Base-by-base conservation (phyloP, 2,797 vertebrate species). In the Ciconia nigra region DNA sequence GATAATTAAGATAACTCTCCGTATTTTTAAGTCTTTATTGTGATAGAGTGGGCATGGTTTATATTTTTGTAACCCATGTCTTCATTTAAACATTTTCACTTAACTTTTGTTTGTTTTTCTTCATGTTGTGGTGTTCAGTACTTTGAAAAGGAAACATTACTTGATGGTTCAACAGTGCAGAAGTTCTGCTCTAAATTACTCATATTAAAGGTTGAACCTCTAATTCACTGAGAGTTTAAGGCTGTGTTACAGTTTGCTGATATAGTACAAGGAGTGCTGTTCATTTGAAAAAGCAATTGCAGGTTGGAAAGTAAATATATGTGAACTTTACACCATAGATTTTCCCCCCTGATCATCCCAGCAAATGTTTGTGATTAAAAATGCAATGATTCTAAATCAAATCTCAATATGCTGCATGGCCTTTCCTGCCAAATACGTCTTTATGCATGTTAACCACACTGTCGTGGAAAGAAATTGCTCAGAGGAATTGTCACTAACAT, bases 211-310 rank as follows among this genome's bases (percentile, higher is more conserved):
- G 11, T 35, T 89, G 74, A 89, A 89, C 24, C 24, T 3, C 25
- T 57, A 83, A 76, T 69, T 85, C 67, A 62, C 24, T 52, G 51
- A 69, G 22, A 65, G 11, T 88, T 89, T 77, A 72, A 90, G 28
- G 42, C 33, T 59, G 5, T 90, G 41, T 89, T 87, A 52, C 35
- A 78, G 41, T 95, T 94, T 91, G 12, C 49, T 82, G 62, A 33
- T 83, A n/a, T 2, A 82, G 31, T 58, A 44, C 67, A 62, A 39
- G 31, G 81, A 95, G 87, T 96, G 97, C 98, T 98, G 96, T 98
- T 98, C 98, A 98, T 98, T 98, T 95, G 86, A 94, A 97, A 98
- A 95, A 97, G 91, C 79, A 93, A 31, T 97, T 97, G 98, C 98
- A 98, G 97, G 15, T 96, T 96, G 98, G 95, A 98, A 97, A 84